phyloP scores from a whole-genome alignment of 2,113 vertebrate species.

The Phylloscopus trochiloides region DNA sequence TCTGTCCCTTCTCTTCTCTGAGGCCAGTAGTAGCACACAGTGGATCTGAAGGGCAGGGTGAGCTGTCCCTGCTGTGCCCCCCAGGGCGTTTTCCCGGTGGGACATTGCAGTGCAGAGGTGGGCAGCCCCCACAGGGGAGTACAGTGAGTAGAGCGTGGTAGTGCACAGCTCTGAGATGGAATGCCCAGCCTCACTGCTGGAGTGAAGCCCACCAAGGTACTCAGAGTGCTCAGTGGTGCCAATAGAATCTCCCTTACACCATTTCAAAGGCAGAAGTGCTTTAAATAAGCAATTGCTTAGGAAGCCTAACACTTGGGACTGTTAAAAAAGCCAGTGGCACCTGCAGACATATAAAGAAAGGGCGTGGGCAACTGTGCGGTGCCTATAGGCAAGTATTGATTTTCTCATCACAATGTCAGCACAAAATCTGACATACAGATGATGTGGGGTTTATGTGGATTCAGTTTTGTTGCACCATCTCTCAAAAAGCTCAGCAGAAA shows the following conservation, averaged over 20 bases:
- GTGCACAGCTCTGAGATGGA: not conserved
- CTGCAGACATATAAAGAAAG: not conserved
- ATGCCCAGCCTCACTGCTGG: not conserved
- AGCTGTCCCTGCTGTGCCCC: not conserved
- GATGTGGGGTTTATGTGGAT: not conserved
- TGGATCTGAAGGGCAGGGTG: not conserved
- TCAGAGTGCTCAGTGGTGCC: not conserved
- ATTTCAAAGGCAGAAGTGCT: not conserved
- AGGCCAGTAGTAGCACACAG: not conserved
- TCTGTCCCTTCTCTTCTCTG: not conserved
- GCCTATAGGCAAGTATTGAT: not conserved
- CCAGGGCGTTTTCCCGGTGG: accelerated
- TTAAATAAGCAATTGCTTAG: not conserved
- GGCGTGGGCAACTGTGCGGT: not conserved
- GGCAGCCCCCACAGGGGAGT: accelerated
- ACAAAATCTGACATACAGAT: not conserved
- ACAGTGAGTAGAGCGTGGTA: not conserved
- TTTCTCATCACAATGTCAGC: not conserved
- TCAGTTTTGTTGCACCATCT: not conserved
- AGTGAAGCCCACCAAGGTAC: not conserved
- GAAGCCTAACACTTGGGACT: not conserved
- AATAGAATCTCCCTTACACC: not conserved
- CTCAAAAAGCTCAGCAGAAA: not conserved
- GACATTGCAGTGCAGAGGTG: accelerated
- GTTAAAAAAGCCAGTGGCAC: not conserved